phyloP scores from a whole-genome alignment of 2,113 vertebrate genomes.

The Neopipo cinnamomea region DNA sequence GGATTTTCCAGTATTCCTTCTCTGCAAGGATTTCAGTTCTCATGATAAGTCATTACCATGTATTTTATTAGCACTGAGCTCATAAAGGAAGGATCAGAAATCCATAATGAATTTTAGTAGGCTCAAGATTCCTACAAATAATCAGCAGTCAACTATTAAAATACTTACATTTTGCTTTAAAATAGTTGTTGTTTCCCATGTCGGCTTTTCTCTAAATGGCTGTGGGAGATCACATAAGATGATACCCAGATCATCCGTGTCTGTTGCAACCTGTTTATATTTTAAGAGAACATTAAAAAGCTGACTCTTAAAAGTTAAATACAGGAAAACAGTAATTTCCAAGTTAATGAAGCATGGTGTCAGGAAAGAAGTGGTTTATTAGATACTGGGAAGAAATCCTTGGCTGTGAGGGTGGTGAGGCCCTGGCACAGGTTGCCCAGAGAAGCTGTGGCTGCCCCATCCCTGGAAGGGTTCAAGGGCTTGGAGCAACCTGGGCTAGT shows the following conservation, averaged over 20 bases:
- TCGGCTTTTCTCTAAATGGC: neutral
- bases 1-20: neutral
- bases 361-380: neutral
- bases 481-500: rapidly evolving
- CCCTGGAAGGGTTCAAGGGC: neutral
- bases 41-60: neutral
- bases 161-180: neutral
- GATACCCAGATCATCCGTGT: neutral
- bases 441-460: neutral
- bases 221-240: neutral
- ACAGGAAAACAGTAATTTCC: neutral
- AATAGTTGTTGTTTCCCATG: neutral
- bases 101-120: neutral
- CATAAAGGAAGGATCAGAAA: neutral
- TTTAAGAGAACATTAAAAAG: neutral
- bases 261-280: neutral
- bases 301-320: neutral
- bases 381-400: neutral
- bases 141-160: neutral
- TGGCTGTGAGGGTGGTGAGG: neutral
- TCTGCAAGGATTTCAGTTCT: neutral
- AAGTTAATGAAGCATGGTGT: neutral
- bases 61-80: neutral
- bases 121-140: neutral
- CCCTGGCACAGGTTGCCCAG: neutral